A percentile compares a stretch with the other conserved stretches of the same genome.
Evolutionary conservation across 2,113 vertebrate genomes (phyloP).

Genomic region (Bostrychus sinensis): DNA sequence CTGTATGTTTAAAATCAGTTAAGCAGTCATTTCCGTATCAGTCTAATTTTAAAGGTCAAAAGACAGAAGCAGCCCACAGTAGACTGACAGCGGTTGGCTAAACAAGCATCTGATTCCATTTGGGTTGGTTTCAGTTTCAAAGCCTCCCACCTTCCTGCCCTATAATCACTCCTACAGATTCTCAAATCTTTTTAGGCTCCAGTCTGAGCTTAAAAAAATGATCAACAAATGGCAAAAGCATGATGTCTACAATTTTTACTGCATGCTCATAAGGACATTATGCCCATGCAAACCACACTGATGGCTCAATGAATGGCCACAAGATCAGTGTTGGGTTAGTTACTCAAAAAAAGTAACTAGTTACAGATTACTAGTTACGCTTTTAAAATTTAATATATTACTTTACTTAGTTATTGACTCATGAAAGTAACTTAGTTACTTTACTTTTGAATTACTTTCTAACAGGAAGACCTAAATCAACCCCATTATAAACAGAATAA

Average conservation of each 20-base stretch:
- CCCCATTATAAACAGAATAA: too few species aligned
- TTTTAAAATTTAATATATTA: too few species aligned
- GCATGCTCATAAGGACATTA: constrained; percentile 36
- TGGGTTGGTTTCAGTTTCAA: constrained; percentile 74
- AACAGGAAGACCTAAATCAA: too few species aligned
- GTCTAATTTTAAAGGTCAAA: constrained; percentile 72
- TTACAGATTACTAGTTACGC: too few species aligned
- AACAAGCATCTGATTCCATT: constrained; percentile 68
- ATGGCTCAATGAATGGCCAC: constrained; percentile 31
- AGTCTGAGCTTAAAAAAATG: constrained; percentile 24
- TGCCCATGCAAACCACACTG: constrained; percentile 38
- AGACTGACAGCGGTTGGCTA: constrained; percentile 67
- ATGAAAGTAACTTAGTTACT: too few species aligned
- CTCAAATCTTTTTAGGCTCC: constrained; percentile 44
- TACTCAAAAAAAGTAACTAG: too few species aligned
- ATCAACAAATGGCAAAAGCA: constrained; percentile 49
- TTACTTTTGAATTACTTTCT: too few species aligned
- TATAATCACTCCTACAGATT: constrained; percentile 70
- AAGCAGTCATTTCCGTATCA: constrained; percentile 67
- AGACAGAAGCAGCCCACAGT: constrained; percentile 58
- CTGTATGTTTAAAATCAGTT: constrained; percentile 39
- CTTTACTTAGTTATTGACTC: too few species aligned
- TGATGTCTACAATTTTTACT: constrained; percentile 16
- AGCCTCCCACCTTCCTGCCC: constrained; percentile 76
- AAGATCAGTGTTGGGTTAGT: too few species aligned